Base-by-base conservation (phyloP, 2,113 vertebrate genomes). In the Menura novaehollandiae region DNA sequence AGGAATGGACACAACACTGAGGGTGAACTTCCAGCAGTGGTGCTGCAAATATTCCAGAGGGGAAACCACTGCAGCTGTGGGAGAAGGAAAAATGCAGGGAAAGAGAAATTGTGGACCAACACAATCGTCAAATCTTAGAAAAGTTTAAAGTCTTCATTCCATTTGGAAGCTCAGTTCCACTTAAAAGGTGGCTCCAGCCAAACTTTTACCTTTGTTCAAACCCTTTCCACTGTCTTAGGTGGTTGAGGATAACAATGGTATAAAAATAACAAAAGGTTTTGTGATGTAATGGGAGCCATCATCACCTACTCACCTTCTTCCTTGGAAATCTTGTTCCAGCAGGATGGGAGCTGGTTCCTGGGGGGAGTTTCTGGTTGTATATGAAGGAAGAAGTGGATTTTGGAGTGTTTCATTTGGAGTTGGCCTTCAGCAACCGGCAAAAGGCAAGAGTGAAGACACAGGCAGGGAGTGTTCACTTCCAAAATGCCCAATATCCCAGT, bases 171-270 rank as follows among this genome's bases (percentile, higher is more conserved):
- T 90, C 19, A 23, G 4, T 43, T 80, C 43, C 41, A 73, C 33
- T 58, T 56, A 37, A 71, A 68, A 32, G 0, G 1, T 22, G 32
- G 55, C 32, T 53, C 46, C 46, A 63, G 43, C 2, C 62, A 67
- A 67, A 23, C 41, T 83, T 67, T n/a, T 16, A 20, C 51, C 64
- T 67, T 3, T 14, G 52, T 4, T 14, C 44, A 78, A 46, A 51
- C 23, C 43, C 60, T 39, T 27, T 26, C 27, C 58, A 5, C 15
- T 1, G 0, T 17, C 49, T 43, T 12, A 49, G 4, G 9, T 33
- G 60, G 13, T 13, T 27, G 19, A 46, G 46, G 39, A 66, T 46
- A 47, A 12, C 46, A 59, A 27, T 15, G 1, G 33, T 9, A 67
- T 6, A 55, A 53, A 84, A 73, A 22, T 59, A 63, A 24, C 17